Percentiles rank a stretch among this genome's conserved stretches.
These are phyloP conservation scores for Tetranychus truncatus DNA, from an alignment of 2,888 invertebrate genomes.

Conservation along the genomic window DNA sequence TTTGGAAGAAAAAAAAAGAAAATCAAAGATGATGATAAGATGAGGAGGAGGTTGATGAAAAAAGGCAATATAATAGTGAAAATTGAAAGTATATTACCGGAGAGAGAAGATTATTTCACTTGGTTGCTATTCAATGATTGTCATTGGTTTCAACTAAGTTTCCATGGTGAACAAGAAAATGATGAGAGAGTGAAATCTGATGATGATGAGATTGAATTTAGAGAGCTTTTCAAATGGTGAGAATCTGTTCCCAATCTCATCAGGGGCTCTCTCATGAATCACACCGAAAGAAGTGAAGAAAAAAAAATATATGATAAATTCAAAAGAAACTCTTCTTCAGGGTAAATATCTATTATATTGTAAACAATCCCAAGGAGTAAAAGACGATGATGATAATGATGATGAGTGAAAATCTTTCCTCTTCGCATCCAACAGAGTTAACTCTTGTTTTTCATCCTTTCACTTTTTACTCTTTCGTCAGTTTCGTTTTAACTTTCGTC, in stretches of 20 bases:
- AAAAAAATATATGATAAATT: neutral
- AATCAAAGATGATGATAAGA: neutral
- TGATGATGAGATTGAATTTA: neutral
- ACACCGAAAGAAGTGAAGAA: neutral
- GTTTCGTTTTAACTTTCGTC: neutral
- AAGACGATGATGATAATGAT: neutral
- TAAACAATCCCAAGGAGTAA: neutral
- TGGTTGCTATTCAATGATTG: constrained; percentile 1
- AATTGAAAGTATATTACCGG: neutral
- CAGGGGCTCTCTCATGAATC: neutral
- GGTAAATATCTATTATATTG: neutral
- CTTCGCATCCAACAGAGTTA: neutral
- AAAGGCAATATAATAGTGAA: neutral
- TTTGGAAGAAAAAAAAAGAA: neutral
- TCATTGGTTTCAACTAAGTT: neutral
- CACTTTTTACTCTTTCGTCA: too few relatives aligned
- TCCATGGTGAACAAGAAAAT: neutral
- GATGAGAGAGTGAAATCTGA: neutral
- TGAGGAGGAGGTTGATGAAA: neutral
- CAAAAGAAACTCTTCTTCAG: neutral
- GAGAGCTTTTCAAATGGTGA: neutral
- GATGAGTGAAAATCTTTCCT: neutral
- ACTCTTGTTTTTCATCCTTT: neutral
- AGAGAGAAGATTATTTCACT: neutral
- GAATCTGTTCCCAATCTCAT: neutral